Evolutionary conservation across 2,797 vertebrate genomes (phyloP), one percentile per base, ranked within the genome.

Genomic region (Cuniculus paca): DNA sequence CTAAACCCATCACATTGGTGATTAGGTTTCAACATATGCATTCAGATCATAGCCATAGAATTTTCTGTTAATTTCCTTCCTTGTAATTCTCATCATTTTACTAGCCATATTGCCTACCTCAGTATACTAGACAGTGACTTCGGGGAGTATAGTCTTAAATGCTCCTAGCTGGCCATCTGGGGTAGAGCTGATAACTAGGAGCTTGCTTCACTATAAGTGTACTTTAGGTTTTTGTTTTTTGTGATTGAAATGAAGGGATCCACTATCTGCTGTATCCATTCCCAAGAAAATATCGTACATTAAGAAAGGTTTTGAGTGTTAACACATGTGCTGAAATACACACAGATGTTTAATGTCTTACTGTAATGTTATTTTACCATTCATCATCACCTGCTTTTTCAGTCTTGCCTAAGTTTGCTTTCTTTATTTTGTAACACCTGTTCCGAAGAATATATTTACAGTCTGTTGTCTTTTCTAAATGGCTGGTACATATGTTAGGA

Each of bases 271-370:
- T 81, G 1, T 86, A 93, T 94, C 79, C 88, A 84, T 93, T 96
- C 92, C 93, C 90, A 90, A 90, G 94, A 92, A 97, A 97, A 91
- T 77, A 75, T 13, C 6, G 1, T 45, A 91, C 68, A 92, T 96
- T 91, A 78, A 96, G 95, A 96, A 88, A 96, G 96, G 79, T 61
- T 77, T 61, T 61, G 78, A 95, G 58, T 77, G 78, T 90, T 96
- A 96, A 89, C 84, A 94, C 94, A 83, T 95, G 93, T 94, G 91
- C 87, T 94, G 74, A 96, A 97, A 96, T 95, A 88, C 74, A 97
- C 77, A 81, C 95, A 97, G 96, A 97, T 96, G 97, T 94, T 94
- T 95, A 88, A 97, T 88, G 90, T 93, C 96, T 96, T 56, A 61
- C 87, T 65, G 82, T 95, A 70, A 95, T 94, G 85, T 56, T 93